Evolutionary conservation across 2,888 invertebrate genomes (phyloP), one percentile per base, ranked within the genome.

Genomic region (Serrognathus titanus): DNA sequence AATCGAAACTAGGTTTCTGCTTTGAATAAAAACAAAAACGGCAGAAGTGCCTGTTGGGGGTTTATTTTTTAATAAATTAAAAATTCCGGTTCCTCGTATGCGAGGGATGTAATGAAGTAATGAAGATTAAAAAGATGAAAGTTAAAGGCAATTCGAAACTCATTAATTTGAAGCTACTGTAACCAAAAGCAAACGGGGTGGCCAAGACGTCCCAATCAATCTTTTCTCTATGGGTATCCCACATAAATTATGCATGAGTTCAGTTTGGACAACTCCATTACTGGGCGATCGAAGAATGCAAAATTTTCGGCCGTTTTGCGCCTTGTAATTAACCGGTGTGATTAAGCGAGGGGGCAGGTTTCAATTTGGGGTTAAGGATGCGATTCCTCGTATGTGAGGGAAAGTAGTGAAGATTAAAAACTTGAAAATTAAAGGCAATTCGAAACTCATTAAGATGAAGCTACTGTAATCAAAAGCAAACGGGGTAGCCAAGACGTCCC

Each of bases 291-390:
- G 35, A 7, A 51, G 35, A 43, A 51, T 47, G 53, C 53, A 47
- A 53, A 53, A 53, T 48, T 53, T 11, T 41, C 5, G 12, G 24
- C 31, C 38, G 50, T 55, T 55, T 55, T 10, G 50, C 55, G 54
- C 54, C 51, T 51, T 38, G 48, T 58, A 41, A 48, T 58, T 58
- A 50, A 13, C 24, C 43, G 12, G 3, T n/a, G 41, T 61, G 61
- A 58, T 61, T 62, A 53, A 58, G 49, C 36, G 50, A 53, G 58
- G 52, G 61, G 63, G 61, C 48, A 58, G 59, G 59, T 54, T 55
- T 55, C 39, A 53, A 51, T 63, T 59, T 58, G 48, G 38, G 38
- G 56, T 62, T 59, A 63, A 58, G 60, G 60, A 60, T 60, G 54
- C 55, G 54, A n/a, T n/a, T n/a, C 16, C 16, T 16, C 3, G 16